These are phyloP conservation scores for Rana temporaria DNA, from an alignment of 2,113 vertebrate genomes.

Conservation along the genomic window DNA sequence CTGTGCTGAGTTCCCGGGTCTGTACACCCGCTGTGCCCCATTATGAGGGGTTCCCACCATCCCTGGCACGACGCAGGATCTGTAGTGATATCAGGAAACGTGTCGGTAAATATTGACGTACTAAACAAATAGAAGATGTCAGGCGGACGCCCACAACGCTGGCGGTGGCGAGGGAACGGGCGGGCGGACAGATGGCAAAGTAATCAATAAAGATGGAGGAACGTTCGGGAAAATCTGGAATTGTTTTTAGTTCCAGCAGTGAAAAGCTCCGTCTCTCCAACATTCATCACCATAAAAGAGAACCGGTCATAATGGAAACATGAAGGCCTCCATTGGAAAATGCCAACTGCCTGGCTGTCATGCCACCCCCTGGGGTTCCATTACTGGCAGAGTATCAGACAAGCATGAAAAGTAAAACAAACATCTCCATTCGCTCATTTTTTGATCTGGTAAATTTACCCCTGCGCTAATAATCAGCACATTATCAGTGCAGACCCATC, in stretches of 20 bases:
- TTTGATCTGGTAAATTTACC: no score
- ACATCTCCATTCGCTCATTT: no score
- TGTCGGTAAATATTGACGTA: conserved; percentile 53
- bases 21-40: no score
- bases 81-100: no score
- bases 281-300: not conserved
- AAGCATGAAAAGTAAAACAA: no score
- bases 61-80: no score
- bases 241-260: not conserved
- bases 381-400: no score
- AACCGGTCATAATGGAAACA: not conserved
- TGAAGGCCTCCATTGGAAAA: not conserved
- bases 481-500: no score
- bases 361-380: no score
- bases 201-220: not conserved
- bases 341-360: not conserved
- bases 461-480: no score
- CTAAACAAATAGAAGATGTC: conserved; percentile 50
- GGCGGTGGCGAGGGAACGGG: conserved; percentile 3
- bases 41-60: no score
- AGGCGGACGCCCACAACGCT: conserved; percentile 41
- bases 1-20: no score
- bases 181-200: conserved; percentile 51
- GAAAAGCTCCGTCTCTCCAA: not conserved
- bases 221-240: conserved; percentile 6